A percentile compares a stretch with the other conserved stretches of the same genome.
These are phyloP conservation scores for Drosophila eohydei DNA, from an alignment of 2,888 invertebrate genomes.

Conservation along the genomic window DNA sequence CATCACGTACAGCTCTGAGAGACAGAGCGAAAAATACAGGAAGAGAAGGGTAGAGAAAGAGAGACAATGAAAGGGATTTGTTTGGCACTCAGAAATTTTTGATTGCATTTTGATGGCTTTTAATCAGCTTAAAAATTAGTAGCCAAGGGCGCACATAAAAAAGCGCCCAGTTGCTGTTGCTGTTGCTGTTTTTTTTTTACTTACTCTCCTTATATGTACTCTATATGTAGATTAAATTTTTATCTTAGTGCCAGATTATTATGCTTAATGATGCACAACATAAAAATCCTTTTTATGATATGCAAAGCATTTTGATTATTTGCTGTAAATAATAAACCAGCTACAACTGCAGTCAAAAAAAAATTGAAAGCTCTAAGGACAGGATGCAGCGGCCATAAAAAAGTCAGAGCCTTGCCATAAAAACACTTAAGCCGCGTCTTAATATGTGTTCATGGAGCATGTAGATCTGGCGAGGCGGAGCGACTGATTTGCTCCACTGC, in stretches of 20 bases:
- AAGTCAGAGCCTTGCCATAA: constrained; percentile 39
- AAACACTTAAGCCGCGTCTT: constrained; percentile 61
- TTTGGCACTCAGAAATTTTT: constrained; percentile 38
- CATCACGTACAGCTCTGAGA: constrained; percentile 17
- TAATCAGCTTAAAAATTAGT: constrained; percentile 80
- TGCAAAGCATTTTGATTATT: constrained; percentile 78
- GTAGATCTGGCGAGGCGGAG: not conserved
- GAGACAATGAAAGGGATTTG: constrained; percentile 38
- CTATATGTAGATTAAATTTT: constrained; percentile 33
- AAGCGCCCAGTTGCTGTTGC: not conserved
- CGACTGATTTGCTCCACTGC: constrained; percentile 2
- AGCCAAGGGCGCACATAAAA: constrained; percentile 44
- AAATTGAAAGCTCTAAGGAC: constrained; percentile 5
- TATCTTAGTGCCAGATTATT: constrained; percentile 58
- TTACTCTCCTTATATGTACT: constrained; percentile 5
- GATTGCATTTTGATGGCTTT: constrained; percentile 75
- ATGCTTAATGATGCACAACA: constrained; percentile 66
- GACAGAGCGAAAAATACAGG: not conserved
- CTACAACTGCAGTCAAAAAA: constrained; percentile 32
- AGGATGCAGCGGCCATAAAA: constrained; percentile 66
- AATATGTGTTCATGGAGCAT: constrained; percentile 6
- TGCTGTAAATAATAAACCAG: constrained; percentile 71
- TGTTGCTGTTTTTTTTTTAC: not conserved
- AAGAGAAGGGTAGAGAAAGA: constrained; percentile 11
- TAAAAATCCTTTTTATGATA: constrained; percentile 78